Percentiles rank a stretch among this genome's conserved stretches.
phyloP scores from a whole-genome alignment of 2,113 vertebrate species.

The Tamias sibiricus region DNA sequence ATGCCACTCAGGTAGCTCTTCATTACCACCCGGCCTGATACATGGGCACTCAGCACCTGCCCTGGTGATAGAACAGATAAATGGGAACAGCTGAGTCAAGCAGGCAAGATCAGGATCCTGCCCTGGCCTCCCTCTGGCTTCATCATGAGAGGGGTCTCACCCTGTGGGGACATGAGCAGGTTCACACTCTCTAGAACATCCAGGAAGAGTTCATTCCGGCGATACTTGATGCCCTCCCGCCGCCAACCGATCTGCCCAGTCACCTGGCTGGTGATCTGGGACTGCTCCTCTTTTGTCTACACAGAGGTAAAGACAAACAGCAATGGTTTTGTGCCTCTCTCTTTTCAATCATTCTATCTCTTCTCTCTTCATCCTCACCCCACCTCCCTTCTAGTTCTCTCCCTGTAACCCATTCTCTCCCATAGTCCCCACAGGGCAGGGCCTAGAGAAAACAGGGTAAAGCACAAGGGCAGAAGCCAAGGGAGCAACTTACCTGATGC shows the following conservation, averaged over 20 bases:
- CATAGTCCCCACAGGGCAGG: neutral
- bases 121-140: neutral
- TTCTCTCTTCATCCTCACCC: neutral
- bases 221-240: conserved; percentile 99
- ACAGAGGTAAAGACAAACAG: neutral
- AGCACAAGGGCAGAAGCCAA: conserved; percentile 7
- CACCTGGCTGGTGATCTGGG: conserved; percentile 99
- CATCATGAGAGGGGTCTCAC: conserved; percentile 79
- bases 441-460: neutral
- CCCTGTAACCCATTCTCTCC: neutral
- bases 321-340: neutral
- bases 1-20: conserved; percentile 99
- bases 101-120: neutral
- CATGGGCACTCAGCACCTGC: conserved; percentile 98
- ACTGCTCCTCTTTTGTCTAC: conserved; percentile 99
- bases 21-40: conserved; percentile 99
- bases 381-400: neutral
- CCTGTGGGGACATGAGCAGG: conserved; percentile 98
- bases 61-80: conserved; percentile 85
- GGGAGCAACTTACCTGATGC: conserved; percentile 78
- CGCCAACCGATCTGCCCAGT: conserved; percentile 99
- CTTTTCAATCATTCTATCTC: neutral
- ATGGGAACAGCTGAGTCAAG: neutral
- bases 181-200: conserved; percentile 99
- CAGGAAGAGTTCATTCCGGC: conserved; percentile 98